Evolutionary conservation across 2,888 invertebrate genomes (phyloP), one percentile per base, ranked within the genome.

Genomic region (Yponomeuta plumbellus): DNA sequence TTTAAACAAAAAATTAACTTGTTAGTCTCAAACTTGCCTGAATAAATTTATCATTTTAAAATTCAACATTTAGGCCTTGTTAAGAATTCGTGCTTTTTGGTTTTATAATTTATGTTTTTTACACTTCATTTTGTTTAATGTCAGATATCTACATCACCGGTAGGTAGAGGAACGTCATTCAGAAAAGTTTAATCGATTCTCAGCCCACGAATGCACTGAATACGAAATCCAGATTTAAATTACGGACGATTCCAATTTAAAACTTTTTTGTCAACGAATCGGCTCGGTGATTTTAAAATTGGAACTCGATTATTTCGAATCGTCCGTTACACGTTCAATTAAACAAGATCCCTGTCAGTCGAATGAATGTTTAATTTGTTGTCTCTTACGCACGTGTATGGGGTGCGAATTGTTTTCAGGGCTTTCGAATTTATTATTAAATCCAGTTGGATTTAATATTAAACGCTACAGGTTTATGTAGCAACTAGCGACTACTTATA

Each of bases 331-430:
- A 72, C 67, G 67, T 64, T 66, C 70, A 69, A 70, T 72, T 69
- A 74, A 74, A 74, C 72, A 70, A 73, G 73, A 71, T 72, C 68
- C 63, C 66, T 68, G 75, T 70, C 71, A 72, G 71, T 72, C 68
- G 34, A 34, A 22, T 61, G 22, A 34, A 34, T 61, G 34, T 61
- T 61, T 61, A 61, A 61, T 61, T 61, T 61, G 26, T 61, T 61
- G n/a, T 61, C 61, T 61, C 61, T n/a, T 61, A n/a, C 66, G 67
- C 44, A 52, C 13, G 44, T 17, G 44, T 8, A 17, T 52, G 44
- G 13, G 34, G 44, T 17, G 44, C 44, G 17, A 52, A 52, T 52
- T 52, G 44, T 52, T 17, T 44, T 52, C 17, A 52, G 13, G 17
- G 3, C 17, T 52, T 52, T 5, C 44, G 17, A 17, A 52, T 4